Evolutionary conservation across 2,888 invertebrate genomes (phyloP), one percentile per base, ranked within the genome.

Genomic region (Mimumesa dahlbomi): DNA sequence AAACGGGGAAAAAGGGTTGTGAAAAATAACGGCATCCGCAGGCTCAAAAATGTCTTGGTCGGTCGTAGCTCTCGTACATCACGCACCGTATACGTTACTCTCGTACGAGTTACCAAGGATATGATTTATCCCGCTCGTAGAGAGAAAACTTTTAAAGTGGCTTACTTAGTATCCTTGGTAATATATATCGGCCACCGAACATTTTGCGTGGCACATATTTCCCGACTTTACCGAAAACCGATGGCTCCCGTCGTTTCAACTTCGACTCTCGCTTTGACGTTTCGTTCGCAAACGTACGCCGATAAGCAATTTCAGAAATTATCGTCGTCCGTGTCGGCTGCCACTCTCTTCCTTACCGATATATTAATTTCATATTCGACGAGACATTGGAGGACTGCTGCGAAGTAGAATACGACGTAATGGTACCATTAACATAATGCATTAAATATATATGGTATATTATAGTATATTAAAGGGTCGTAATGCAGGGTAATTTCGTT

Each of bases 111-210:
- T 56, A 63, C 57, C n/a, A 62, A 21, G 54, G 21, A 46, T 34
- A 66, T 68, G 77, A 77, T 74, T 77, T 71, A 77, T 77, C 58
- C 45, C 49, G 52, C 52, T 38, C 56, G 52, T 38, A 21, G 57
- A 22, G 21, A 62, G 57, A 38, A 64, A 70, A 76, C 48, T 76
- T 79, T 66, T 61, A 72, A 77, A 74, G 74, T 73, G 53, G 65
- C 63, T 74, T 63, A 53, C 63, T 74, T 63, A 53, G 43, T 56
- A 34, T 40, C 53, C 45, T 38, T 40, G n/a, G 58, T 52, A 57
- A 76, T 74, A 74, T 71, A 68, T n/a, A n/a, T n/a, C n/a, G n/a
- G n/a, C n/a, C n/a, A n/a, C n/a, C n/a, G n/a, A n/a, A n/a, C n/a
- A n/a, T n/a, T n/a, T n/a, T n/a, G n/a, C n/a, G n/a, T n/a, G n/a